Base-by-base conservation (phyloP, 2,888 invertebrate genomes). In the Drosophila kokeensis region DNA sequence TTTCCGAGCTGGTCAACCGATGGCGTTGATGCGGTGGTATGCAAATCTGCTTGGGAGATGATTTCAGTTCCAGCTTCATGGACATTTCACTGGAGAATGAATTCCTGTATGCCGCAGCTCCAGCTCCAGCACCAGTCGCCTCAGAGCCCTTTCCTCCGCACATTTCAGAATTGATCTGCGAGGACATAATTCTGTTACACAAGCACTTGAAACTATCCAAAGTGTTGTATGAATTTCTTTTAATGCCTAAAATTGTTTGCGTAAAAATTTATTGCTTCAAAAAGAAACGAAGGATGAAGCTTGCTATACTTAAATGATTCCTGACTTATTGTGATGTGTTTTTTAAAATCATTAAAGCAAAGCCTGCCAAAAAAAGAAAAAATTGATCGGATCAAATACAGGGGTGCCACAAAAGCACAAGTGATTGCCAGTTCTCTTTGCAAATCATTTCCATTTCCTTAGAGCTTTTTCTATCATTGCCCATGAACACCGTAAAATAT, bases 41-140 rank as follows among this genome's bases (percentile, higher is more conserved):
- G 38, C 87, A 87, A 2, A 71, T 81, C 57, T 71, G 73, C 42
- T 87, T 87, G 0, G 87, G 90, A 0, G 86, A 52, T 0, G 86
- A 38, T 50, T 88, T 87, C 30, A 89, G 45, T 4, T 89, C 83
- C 40, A 89, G 42, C 15, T 38, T 29, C 29, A 55, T n/a, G 0
- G 73, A 42, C 32, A 73, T 71, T 38, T 81, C 82, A 18, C 64
- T 69, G 13, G 36, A 50, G 4, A 74, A 36, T 5, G 74, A 10
- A 21, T n/a, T 60, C 0, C 73, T 48, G 1, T 52, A 54, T 21
- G 68, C 52, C 2, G 68, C 50, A 7, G 60, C 62, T 24, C 61
- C 48, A 6, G 60, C 62, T 24, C 63, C 36, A 6, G 54, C 59
- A 8, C 66, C 59, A 10, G 53, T 49, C 7, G 61, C n/a, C 11